Percentiles rank a stretch among this genome's conserved stretches.
Evolutionary conservation across 2,113 vertebrate genomes (phyloP).

Genomic region (Cyanistes caeruleus): DNA sequence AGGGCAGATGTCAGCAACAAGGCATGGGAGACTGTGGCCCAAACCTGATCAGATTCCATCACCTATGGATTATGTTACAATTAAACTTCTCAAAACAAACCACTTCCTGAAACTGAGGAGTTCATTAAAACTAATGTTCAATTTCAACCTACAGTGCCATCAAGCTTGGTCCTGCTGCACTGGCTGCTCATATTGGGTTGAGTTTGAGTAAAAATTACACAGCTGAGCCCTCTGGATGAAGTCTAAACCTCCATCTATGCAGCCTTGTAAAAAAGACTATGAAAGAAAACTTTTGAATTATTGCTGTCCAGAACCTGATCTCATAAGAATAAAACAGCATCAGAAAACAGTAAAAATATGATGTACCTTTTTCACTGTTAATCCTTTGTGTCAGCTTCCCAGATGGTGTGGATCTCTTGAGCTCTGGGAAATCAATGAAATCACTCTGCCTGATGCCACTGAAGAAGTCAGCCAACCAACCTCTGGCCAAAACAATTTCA

Average conservation of each 20-base stretch:
- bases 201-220: background rate
- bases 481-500: background rate
- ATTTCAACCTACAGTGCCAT: background rate
- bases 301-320: background rate
- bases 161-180: accelerated
- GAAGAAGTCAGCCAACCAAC: background rate
- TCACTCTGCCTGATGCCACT: background rate
- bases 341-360: background rate
- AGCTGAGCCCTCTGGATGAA: background rate
- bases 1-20: background rate
- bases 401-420: background rate
- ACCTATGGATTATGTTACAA: background rate
- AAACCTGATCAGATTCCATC: background rate
- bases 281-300: background rate
- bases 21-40: background rate
- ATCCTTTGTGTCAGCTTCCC: background rate
- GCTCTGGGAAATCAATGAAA: background rate
- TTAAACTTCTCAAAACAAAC: background rate
- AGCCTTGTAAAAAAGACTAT: background rate
- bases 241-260: background rate
- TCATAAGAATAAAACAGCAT: slow-evolving; percentile 3
- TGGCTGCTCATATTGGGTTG: accelerated
- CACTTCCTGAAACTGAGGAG: background rate
- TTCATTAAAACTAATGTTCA: background rate
- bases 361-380: slow-evolving; percentile 7